A percentile compares a stretch with the other conserved stretches of the same genome.
Conservation (phyloP, 1,140 invertebrate genomes). For the Aplysia californica region DNA sequence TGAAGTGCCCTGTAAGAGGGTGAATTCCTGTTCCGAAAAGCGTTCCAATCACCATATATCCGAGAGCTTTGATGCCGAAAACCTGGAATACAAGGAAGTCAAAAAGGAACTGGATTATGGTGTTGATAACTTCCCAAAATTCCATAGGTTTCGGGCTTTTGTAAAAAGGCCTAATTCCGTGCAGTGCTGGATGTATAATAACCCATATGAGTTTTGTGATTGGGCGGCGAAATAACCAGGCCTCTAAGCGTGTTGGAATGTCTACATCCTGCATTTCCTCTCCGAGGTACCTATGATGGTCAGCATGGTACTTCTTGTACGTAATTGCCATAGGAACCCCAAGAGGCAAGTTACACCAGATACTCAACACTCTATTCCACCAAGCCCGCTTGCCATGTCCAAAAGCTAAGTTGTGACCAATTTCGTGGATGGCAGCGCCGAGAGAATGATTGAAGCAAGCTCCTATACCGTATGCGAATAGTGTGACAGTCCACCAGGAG, state of each 20-base stretch:
- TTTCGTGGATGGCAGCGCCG: constrained; percentile 66
- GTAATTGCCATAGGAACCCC: constrained; percentile 65
- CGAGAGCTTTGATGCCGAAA: constrained; percentile 81
- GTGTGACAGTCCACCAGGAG: constrained; percentile 51
- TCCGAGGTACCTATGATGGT: constrained; percentile 64
- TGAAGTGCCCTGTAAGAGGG: constrained; percentile 98
- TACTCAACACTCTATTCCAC: constrained; percentile 60
- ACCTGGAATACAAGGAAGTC: constrained; percentile 82
- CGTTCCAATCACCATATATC: constrained; percentile 88
- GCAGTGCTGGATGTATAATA: constrained; percentile 58
- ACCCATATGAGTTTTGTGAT: constrained; percentile 64
- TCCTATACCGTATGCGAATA: constrained; percentile 60
- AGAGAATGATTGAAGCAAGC: constrained; percentile 66
- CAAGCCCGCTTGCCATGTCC: constrained; percentile 55
- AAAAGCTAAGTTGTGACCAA: constrained; percentile 67
- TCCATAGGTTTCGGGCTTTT: constrained; percentile 83
- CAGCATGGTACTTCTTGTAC: constrained; percentile 67
- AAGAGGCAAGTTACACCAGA: constrained; percentile 66
- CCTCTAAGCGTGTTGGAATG: constrained; percentile 61
- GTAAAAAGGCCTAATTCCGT: constrained; percentile 60
- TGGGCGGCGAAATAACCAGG: constrained; percentile 59
- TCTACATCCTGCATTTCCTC: constrained; percentile 64
- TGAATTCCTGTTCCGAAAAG: constrained; percentile 95
- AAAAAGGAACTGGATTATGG: constrained; percentile 86
- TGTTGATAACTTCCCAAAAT: constrained; percentile 84